These are phyloP conservation scores for Paracanthobrama guichenoti DNA, from an alignment of 2,113 vertebrate genomes.

Conservation along the genomic window DNA sequence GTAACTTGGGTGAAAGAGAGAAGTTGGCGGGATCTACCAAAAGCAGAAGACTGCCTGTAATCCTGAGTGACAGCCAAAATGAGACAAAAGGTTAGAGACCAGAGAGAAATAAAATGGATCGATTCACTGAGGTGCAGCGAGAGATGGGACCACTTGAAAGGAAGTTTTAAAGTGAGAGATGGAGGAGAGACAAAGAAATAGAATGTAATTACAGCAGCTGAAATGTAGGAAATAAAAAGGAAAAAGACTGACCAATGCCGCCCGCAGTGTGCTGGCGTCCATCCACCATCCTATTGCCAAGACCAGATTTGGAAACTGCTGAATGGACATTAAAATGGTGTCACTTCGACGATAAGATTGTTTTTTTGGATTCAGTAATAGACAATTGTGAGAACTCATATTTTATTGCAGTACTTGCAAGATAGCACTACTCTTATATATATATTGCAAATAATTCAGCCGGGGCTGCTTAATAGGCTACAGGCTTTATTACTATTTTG, in stretches of 20 bases:
- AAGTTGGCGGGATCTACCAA: conserved; percentile 3
- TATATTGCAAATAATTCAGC: neutral
- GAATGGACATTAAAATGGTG: conserved; percentile 39
- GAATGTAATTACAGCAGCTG: conserved; percentile 24
- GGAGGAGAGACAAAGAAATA: conserved; percentile 15
- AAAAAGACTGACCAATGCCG: conserved; percentile 38
- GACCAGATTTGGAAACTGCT: conserved; percentile 30
- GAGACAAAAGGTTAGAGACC: conserved; percentile 15
- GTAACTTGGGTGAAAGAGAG: conserved; percentile 20
- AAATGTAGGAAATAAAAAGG: conserved; percentile 20
- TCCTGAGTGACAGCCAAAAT: conserved; percentile 19
- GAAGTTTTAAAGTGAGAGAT: conserved; percentile 18
- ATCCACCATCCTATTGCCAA: conserved; percentile 12
- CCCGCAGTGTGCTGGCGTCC: neutral
- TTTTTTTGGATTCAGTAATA: neutral
- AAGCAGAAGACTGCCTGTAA: conserved; percentile 10
- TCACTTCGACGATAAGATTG: conserved; percentile 6
- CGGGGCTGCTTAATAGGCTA: neutral
- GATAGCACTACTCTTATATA: too few relatives aligned
- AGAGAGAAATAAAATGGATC: neutral
- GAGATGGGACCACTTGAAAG: conserved; percentile 4
- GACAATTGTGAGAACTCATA: neutral
- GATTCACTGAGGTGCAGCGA: conserved; percentile 14
- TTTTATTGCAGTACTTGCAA: neutral
- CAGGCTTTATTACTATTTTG: too few relatives aligned